Conservation (phyloP, 2,113 vertebrate species). For the Cranoglanis bouderius region DNA sequence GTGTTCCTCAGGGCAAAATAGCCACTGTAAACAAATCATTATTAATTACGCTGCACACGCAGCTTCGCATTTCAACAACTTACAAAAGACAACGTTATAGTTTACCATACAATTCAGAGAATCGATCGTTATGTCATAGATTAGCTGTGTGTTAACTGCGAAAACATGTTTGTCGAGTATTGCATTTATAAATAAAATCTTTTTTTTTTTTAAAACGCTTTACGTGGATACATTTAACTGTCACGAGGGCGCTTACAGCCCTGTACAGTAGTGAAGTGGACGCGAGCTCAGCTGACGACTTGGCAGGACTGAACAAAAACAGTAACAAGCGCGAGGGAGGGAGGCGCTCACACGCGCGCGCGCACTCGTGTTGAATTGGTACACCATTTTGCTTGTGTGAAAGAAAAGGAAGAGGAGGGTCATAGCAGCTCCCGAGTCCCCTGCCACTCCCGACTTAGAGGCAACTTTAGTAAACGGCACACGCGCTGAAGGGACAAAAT, state of each 20-base stretch:
- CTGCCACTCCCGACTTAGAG: conserved; percentile 21
- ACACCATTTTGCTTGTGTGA: conserved; percentile 65
- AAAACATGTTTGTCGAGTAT: not conserved
- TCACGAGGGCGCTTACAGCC: not conserved
- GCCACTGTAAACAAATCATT: conserved; percentile 87
- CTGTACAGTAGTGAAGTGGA: conserved; percentile 46
- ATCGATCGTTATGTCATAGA: too few relatives aligned
- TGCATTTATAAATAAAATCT: not conserved
- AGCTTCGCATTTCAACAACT: not conserved
- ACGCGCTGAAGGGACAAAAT: conserved; percentile 54
- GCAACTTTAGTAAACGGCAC: conserved; percentile 20
- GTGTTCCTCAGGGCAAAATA: conserved; percentile 82
- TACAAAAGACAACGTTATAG: not conserved
- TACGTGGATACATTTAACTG: too few relatives aligned
- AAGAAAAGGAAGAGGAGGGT: conserved; percentile 51
- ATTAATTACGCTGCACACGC: conserved; percentile 67
- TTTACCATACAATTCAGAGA: not conserved
- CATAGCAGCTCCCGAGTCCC: not conserved
- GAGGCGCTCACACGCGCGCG: conserved; percentile 21
- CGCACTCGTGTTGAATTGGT: conserved; percentile 29
- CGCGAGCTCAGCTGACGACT: conserved; percentile 83
- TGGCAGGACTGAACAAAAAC: conserved; percentile 74
- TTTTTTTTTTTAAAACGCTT: too few relatives aligned
- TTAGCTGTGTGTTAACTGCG: not conserved
- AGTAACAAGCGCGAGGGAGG: conserved; percentile 59